Evolutionary conservation across 2,888 invertebrate species (phyloP).

Genomic region (Brachypalpus laphriformis): DNA sequence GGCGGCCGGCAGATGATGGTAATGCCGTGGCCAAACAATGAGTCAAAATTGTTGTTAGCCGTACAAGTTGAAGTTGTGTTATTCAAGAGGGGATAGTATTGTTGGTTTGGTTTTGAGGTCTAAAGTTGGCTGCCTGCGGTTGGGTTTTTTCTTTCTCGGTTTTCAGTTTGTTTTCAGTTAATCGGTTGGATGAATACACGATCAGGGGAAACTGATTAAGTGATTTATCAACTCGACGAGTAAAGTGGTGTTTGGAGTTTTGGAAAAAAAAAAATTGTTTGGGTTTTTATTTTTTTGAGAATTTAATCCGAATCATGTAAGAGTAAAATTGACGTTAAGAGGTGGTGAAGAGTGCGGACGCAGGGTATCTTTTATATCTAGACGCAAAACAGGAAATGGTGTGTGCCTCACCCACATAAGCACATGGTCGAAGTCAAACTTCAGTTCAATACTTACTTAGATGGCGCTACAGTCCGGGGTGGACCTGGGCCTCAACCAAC

Average conservation of each 20-base stretch:
- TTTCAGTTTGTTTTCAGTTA: slow-evolving; percentile 47
- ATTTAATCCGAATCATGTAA: background rate
- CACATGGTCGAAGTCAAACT: too few species aligned
- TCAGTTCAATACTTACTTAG: too few species aligned
- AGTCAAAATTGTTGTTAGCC: slow-evolving; percentile 62
- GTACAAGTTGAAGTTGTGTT: slow-evolving; percentile 46
- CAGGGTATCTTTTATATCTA: too few species aligned
- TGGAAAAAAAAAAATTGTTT: background rate
- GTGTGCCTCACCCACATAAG: too few species aligned
- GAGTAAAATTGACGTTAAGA: background rate
- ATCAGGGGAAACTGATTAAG: slow-evolving; percentile 52
- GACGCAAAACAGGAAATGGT: too few species aligned
- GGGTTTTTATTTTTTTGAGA: background rate
- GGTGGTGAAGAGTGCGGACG: too few species aligned
- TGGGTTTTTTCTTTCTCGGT: slow-evolving; percentile 6
- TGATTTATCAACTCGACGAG: slow-evolving; percentile 21
- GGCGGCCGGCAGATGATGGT: background rate
- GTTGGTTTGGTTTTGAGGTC: slow-evolving; percentile 8
- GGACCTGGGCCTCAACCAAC: too few species aligned
- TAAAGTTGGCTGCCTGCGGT: slow-evolving; percentile 9
- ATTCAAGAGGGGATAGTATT: background rate
- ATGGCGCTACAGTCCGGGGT: too few species aligned
- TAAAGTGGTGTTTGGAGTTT: slow-evolving; percentile 12
- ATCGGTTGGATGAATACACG: slow-evolving; percentile 27
- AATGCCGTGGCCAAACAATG: slow-evolving; percentile 51